phyloP scores from a whole-genome alignment of 2,113 vertebrate species.

The Lophura nycthemera region DNA sequence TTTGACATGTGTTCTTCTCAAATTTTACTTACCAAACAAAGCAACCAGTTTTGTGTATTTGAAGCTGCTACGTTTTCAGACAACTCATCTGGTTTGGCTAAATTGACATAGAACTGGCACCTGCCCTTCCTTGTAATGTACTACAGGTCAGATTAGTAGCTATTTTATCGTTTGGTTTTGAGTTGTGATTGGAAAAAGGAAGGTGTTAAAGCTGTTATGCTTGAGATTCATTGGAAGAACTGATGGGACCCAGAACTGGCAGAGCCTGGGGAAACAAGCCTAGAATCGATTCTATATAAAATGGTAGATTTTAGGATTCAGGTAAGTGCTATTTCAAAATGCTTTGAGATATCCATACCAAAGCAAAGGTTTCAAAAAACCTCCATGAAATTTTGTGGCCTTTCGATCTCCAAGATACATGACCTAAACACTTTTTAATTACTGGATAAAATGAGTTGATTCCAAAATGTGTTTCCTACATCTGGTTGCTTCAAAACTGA shows the following conservation, averaged over 20 bases:
- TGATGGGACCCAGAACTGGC: rapidly evolving
- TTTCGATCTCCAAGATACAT: not conserved
- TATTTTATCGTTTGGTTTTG: not conserved
- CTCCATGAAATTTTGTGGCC: not conserved
- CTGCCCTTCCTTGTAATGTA: not conserved
- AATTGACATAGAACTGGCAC: not conserved
- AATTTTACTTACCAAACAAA: not conserved
- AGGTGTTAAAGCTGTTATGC: not conserved
- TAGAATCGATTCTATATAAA: not conserved
- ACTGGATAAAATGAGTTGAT: slow-evolving; percentile 4
- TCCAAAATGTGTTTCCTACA: not conserved
- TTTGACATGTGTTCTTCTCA: not conserved
- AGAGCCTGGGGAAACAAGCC: not conserved
- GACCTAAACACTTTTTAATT: not conserved
- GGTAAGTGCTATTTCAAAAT: not conserved
- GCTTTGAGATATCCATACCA: not conserved
- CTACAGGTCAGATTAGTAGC: not conserved
- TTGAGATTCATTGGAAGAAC: not conserved
- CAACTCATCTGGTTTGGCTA: not conserved
- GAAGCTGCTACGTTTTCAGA: not conserved
- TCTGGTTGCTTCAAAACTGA: slow-evolving; percentile 2
- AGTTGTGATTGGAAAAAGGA: not conserved
- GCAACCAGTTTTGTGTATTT: not conserved
- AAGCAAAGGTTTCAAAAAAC: not conserved
- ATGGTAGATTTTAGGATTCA: not conserved